Base-by-base conservation (phyloP, 2,113 vertebrate genomes). In the Poeciliopsis prolifica region DNA sequence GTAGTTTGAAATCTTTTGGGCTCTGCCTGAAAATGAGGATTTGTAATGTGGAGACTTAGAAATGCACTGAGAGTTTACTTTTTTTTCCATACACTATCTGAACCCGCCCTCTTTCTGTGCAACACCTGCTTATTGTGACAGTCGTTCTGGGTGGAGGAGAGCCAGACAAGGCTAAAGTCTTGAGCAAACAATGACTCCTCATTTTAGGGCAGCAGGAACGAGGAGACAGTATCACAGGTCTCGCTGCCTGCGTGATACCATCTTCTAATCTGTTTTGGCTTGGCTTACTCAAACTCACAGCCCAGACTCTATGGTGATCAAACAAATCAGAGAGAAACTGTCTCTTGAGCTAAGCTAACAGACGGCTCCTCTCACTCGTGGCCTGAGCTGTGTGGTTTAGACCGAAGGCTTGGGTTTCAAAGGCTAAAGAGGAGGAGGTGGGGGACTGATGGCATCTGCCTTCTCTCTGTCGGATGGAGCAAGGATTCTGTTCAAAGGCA, bases 281-380 rank as follows among this genome's bases (percentile, higher is more conserved):
- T 9, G 83, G 82, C 61, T 86, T 82, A 69, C 63, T 73, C 68
- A 0, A 81, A 71, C 63, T 72, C 65, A 2, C 75, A 67, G 78
- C 40, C 67, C 22, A 75, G 77, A 75, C 84, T 65, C 77, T 9
- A 71, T n/a, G 60, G 66, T 81, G 87, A 78, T 82, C 72, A 80
- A 61, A 82, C 61, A 84, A 78, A 79, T 61, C 63, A 40, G 70
- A 75, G 85, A 77, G 74, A 74, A 37, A 78, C 80, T 62, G 86
- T 83, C 87, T 84, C 71, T 71, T 61, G 85, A 84, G 87, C 88
- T 87, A 88, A 91, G 91, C 90, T 91, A 94, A 94, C 94, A 95
- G 94, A 93, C 90, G 88, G 90, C 86, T 91, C 88, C 80, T 86
- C 88, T 94, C 93, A 92, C 90, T 93, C 87, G 87, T 85, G 89